Conservation (phyloP, 1,140 invertebrate genomes). For the Microplitis demolitor region DNA sequence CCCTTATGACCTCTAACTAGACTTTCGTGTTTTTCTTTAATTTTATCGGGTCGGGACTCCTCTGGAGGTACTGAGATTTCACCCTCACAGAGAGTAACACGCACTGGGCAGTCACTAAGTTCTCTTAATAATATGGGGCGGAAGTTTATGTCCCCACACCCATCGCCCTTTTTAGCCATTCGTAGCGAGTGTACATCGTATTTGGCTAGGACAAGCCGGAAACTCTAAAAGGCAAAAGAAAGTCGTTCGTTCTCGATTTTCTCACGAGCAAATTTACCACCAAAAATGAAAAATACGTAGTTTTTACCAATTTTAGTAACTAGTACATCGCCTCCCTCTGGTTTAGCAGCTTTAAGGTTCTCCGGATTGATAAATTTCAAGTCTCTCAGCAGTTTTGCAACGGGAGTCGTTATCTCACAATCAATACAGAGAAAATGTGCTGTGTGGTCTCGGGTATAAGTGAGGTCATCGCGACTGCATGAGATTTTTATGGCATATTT, state of each 20-base stretch:
- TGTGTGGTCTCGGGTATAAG: neutral
- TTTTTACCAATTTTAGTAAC: neutral
- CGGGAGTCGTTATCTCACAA: neutral
- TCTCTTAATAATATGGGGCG: neutral
- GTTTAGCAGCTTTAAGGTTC: neutral
- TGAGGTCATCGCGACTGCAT: neutral
- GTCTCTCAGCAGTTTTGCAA: neutral
- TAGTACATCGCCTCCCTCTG: neutral
- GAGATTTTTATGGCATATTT: neutral
- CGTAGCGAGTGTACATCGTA: neutral
- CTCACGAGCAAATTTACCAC: neutral
- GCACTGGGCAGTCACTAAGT: neutral
- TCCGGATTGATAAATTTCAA: neutral
- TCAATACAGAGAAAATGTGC: conserved; percentile 5
- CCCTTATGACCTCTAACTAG: conserved; percentile 19
- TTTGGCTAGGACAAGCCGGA: neutral
- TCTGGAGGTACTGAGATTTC: neutral
- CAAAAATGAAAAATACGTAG: neutral
- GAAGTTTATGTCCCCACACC: neutral
- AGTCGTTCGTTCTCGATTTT: neutral
- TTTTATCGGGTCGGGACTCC: neutral
- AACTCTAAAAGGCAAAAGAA: neutral
- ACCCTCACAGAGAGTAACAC: conserved; percentile 5
- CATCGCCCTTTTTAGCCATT: neutral
- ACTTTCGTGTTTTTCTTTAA: conserved; percentile 14